Evolutionary conservation across 2,113 vertebrate genomes (phyloP).

Genomic region (Varanus salvator): DNA sequence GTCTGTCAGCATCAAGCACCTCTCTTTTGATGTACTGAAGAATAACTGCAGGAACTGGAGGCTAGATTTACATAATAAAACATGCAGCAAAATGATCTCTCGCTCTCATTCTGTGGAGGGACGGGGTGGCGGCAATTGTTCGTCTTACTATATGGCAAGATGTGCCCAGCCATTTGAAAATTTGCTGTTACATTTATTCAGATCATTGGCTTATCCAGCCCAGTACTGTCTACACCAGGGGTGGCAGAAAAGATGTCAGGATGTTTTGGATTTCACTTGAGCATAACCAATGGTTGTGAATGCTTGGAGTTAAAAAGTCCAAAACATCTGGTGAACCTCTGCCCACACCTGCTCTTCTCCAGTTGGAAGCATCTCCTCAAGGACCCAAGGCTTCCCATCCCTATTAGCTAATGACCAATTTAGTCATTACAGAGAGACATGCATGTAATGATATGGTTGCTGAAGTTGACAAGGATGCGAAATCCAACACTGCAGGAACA

Average conservation of each 20-base stretch:
- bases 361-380: too few species aligned
- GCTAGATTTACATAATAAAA: constrained; percentile 44
- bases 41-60: constrained; percentile 30
- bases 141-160: background rate
- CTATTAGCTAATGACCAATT: background rate
- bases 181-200: background rate
- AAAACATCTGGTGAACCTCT: too few species aligned
- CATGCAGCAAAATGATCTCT: background rate
- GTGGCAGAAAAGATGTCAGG: too few species aligned
- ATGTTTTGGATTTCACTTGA: too few species aligned
- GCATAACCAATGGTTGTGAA: too few species aligned
- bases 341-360: background rate
- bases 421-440: background rate
- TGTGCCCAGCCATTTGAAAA: background rate
- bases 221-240: background rate
- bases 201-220: background rate
- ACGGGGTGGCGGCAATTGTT: constrained; percentile 8
- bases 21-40: background rate
- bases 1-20: constrained; percentile 30
- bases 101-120: background rate
- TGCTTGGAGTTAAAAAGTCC: too few species aligned
- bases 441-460: background rate
- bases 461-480: too few species aligned
- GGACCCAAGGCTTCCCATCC: background rate
- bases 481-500: too few species aligned